Evolutionary conservation across 2,113 vertebrate species (phyloP), one percentile per base, ranked within the genome.

Genomic region (Microcebus ravelobensis): DNA sequence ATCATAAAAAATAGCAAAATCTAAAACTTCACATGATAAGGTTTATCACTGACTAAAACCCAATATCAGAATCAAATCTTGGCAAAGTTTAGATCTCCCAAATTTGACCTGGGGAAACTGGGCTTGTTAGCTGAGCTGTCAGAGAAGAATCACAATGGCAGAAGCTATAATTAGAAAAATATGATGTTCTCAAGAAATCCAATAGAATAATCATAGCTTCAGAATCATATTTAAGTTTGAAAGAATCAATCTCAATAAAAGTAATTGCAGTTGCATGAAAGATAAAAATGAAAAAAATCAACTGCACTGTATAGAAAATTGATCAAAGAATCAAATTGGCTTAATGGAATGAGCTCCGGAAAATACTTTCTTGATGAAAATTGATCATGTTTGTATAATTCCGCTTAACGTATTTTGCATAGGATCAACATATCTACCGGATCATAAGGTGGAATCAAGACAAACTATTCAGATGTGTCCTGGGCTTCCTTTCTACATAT

Each of bases 221-320:
- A 81, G 50, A 90, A 63, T 84, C 95, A 87, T 96, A 96, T 91
- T 84, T 95, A 92, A 95, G 83, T 94, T 96, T n/a, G 67, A 91
- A 97, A 97, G 84, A 94, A 84, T 95, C n/a, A 42, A 81, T 96
- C 71, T 90, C 68, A 95, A 67, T 93, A 79, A 92, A 93, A 96
- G 70, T 55, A 82, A 97, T 96, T 97, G 95, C 34, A 94, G 89
- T 96, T 97, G 93, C 29, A 92, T 95, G 93, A 92, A 92, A 94
- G 36, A 89, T 84, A 94, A 91, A 96, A 96, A 67, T 95, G 25
- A 68, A 80, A 83, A 96, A 94, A 70, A 80, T 39, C 27, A 87
- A 76, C 48, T 73, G 14, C 3, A 4, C 20, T 84, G 2, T 93
- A 91, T 45, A 90, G 42, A 92, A 95, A 96, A 96, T 91, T 97